phyloP scores from a whole-genome alignment of 2,113 vertebrate genomes.

The Odocoileus hemionus region DNA sequence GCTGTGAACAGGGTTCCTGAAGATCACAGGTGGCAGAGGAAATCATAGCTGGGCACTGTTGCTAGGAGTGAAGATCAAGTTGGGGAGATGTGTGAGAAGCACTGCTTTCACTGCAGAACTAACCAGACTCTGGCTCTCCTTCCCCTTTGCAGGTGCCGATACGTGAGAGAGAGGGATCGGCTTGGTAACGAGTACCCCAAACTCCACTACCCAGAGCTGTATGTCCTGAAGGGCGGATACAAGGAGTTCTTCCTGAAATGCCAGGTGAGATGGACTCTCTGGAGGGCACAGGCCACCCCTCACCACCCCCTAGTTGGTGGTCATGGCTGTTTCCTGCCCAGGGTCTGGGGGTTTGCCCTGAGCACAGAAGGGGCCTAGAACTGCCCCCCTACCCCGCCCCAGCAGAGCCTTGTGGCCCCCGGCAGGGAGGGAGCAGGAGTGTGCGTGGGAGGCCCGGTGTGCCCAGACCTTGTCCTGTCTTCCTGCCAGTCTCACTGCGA shows the following conservation, averaged over 20 bases:
- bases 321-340: neutral
- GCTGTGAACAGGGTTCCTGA: neutral
- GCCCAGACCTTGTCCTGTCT: neutral
- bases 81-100: neutral
- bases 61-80: neutral
- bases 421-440: too few species aligned
- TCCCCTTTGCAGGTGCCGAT: slow-evolving; percentile 84
- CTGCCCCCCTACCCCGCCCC: rapidly evolving
- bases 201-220: slow-evolving; percentile 96
- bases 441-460: neutral
- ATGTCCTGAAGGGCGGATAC: slow-evolving; percentile 95
- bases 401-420: neutral
- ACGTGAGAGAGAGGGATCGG: slow-evolving; percentile 89
- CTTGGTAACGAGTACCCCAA: slow-evolving; percentile 91
- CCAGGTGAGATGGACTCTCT: slow-evolving; percentile 77
- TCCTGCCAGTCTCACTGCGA: slow-evolving; percentile 88
- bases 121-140: neutral
- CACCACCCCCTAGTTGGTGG: neutral
- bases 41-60: neutral
- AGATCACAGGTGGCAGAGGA: neutral
- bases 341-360: neutral
- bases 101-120: neutral
- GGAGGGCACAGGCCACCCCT: neutral
- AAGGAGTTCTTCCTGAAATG: slow-evolving; percentile 91
- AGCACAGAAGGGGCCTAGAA: neutral